Base-by-base conservation (phyloP, 2,888 invertebrate genomes). In the Endotricha flammealis region DNA sequence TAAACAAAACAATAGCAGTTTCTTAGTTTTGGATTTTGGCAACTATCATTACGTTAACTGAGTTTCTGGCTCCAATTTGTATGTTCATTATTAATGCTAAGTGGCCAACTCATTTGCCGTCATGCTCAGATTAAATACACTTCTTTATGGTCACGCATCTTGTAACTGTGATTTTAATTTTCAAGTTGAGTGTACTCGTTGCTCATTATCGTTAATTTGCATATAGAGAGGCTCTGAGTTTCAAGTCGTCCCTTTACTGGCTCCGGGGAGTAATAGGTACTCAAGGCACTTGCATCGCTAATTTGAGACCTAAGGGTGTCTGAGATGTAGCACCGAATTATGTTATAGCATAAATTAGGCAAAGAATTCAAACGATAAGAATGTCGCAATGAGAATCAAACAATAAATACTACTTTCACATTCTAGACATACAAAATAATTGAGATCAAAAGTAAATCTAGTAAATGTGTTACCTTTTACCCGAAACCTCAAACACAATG, bases 121-220 rank as follows among this genome's bases (percentile, higher is more conserved):
- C 20, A 20, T 20, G 20, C 20, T 20, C 20, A 20, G 4, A 20
- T 20, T 4, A 20, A 20, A 20, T 20, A 20, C 7, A 20, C 20
- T 20, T 20, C 20, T 20, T 16, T n/a, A 3, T 9, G 11, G 12
- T n/a, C 5, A 24, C 12, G 32, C n/a, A n/a, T 17, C 12, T 4
- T 14, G 4, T 20, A 11, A 27, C 22, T 17, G 50, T 42, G 27
- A 11, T 48, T 43, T 48, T 43, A 42, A 43, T 46, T 50, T 34
- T 44, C 24, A 29, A 30, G 13, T 35, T 40, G 36, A 39, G 46
- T 42, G 39, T 44, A 37, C 40, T 46, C 34, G 9, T 36, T 47
- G 33, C 49, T 55, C 44, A 57, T 62, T 60, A 57, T 46, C 38
- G 36, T 50, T 48, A 52, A 60, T 65, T 64, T 65, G 52, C 61